A percentile compares a stretch with the other conserved stretches of the same genome.
Evolutionary conservation across 2,113 vertebrate genomes (phyloP).

Genomic region (Daubentonia madagascariensis): DNA sequence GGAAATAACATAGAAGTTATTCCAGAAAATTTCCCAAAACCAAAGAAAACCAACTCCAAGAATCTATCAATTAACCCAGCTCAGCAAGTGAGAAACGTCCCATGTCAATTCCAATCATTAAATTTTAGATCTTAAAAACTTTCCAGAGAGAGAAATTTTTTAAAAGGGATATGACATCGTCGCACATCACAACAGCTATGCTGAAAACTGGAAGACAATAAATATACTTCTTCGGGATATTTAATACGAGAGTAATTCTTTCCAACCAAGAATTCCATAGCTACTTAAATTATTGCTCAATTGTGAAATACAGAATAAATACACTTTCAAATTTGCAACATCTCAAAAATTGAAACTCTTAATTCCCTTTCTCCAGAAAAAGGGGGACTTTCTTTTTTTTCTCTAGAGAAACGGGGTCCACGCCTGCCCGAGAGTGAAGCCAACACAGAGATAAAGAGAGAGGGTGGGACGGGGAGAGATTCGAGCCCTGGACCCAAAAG

Average conservation of each 20-base stretch:
- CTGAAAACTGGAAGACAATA: background rate
- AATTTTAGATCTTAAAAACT: background rate
- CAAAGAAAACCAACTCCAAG: background rate
- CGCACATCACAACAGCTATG: background rate
- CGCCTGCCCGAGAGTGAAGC: background rate
- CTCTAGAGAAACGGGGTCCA: background rate
- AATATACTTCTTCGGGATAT: background rate
- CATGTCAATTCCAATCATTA: background rate
- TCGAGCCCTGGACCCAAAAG: background rate
- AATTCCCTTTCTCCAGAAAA: background rate
- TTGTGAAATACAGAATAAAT: background rate
- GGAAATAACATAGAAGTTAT: background rate
- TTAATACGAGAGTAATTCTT: background rate
- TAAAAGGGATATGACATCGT: background rate
- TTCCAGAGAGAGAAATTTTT: background rate
- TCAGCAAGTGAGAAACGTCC: background rate
- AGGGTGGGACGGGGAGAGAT: rapidly evolving
- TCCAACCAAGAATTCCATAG: background rate
- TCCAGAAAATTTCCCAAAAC: conserved; percentile 15
- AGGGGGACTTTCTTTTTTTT: background rate
- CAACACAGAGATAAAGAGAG: background rate
- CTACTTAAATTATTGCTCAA: background rate
- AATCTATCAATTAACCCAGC: background rate
- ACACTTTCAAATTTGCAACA: background rate
- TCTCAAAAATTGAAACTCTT: background rate